A percentile compares a stretch with the other conserved stretches of the same genome.
phyloP scores from a whole-genome alignment of 2,113 vertebrate species.

The Seriola rivoliana region DNA sequence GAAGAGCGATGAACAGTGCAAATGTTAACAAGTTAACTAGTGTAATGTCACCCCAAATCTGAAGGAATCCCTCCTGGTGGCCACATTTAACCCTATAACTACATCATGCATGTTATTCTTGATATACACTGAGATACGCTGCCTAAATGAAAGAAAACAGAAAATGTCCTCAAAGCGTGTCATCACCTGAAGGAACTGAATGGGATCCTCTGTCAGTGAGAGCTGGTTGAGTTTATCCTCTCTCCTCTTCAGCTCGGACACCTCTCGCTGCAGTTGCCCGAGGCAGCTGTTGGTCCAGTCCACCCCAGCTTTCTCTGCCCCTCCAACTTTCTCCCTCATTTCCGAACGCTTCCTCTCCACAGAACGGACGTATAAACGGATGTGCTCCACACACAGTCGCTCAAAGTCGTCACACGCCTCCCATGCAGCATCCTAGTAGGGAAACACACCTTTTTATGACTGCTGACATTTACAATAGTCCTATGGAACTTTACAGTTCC shows the following conservation, averaged over 20 bases:
- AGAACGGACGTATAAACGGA: not conserved
- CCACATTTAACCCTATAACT: no score
- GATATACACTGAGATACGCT: no score
- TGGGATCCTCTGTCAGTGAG: constrained; percentile 59
- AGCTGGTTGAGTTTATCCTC: constrained; percentile 57
- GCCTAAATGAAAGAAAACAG: no score
- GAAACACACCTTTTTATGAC: constrained; percentile 1
- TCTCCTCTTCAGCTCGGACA: constrained; percentile 52
- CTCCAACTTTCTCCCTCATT: constrained; percentile 53
- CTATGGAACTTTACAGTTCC: not conserved
- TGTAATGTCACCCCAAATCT: no score
- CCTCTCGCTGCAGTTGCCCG: constrained; percentile 43
- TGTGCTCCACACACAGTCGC: constrained; percentile 19
- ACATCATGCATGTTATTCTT: no score
- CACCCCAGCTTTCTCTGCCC: constrained; percentile 58
- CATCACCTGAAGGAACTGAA: constrained; percentile 71
- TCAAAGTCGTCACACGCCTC: constrained; percentile 51
- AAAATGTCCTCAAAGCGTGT: no score
- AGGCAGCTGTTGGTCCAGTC: constrained; percentile 20
- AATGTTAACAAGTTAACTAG: no score
- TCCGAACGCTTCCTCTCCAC: constrained; percentile 43
- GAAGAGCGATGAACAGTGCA: no score
- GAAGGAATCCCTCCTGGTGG: no score
- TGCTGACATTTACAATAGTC: not conserved
- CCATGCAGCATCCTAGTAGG: constrained; percentile 55